These are phyloP conservation scores for Pseudomugil tenellus DNA, from an alignment of 2,797 vertebrate genomes.

Conservation along the genomic window DNA sequence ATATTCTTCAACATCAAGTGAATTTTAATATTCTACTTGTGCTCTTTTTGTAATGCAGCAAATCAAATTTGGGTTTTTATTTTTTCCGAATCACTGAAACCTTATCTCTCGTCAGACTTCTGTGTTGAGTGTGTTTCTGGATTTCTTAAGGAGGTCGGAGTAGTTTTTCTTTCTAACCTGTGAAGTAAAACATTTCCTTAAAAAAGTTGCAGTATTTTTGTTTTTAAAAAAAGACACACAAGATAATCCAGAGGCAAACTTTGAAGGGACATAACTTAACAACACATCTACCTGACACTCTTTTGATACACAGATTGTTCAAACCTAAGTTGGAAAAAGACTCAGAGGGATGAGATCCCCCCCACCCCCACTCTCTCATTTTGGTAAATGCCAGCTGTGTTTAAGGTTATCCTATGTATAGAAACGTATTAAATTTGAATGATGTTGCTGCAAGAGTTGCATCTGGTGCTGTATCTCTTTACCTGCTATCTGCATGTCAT, in stretches of 20 bases:
- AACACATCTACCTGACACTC: background rate
- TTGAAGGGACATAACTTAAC: background rate
- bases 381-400: background rate
- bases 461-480: conserved; percentile 31
- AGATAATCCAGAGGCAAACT: background rate
- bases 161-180: too few relatives aligned
- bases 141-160: background rate
- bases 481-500: conserved; percentile 20
- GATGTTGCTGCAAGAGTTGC: conserved; percentile 15
- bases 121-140: background rate
- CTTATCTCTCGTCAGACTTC: background rate
- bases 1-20: background rate
- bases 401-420: background rate
- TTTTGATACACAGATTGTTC: background rate
- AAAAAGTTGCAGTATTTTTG: background rate
- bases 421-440: background rate
- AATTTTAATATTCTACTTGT: background rate
- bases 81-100: background rate
- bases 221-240: background rate
- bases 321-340: background rate
- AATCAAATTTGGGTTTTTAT: background rate
- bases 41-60: background rate
- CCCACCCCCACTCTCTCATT: background rate
- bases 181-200: background rate
- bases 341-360: background rate